These are phyloP conservation scores for Brienomyrus longianalis DNA, from an alignment of 2,113 vertebrate species.

Conservation along the genomic window DNA sequence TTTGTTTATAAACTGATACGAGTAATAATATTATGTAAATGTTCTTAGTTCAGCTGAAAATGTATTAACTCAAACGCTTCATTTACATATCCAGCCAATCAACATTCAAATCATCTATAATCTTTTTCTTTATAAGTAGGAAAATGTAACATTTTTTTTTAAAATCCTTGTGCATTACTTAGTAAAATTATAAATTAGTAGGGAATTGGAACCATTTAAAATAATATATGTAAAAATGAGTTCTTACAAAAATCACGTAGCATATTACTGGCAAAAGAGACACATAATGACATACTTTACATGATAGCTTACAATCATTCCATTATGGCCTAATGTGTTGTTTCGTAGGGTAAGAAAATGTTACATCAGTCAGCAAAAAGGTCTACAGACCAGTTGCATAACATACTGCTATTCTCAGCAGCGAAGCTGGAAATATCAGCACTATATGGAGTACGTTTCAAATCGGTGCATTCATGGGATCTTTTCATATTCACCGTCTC, in stretches of 20 bases:
- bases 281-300: background rate
- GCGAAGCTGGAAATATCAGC: background rate
- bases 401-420: background rate
- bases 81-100: background rate
- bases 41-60: background rate
- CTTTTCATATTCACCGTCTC: background rate
- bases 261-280: background rate
- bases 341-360: background rate
- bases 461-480: background rate
- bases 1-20: background rate
- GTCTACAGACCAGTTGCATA: constrained; percentile 60
- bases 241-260: background rate
- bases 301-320: background rate
- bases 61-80: background rate
- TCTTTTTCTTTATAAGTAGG: background rate
- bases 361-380: constrained; percentile 50
- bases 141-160: background rate
- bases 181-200: background rate
- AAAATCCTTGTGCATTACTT: background rate
- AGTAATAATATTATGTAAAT: background rate
- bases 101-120: background rate
- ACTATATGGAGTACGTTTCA: background rate
- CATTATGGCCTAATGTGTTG: background rate
- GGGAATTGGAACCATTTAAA: background rate
- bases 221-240: background rate